A percentile compares a stretch with the other conserved stretches of the same genome.
These are phyloP conservation scores for Drosophila melanosoma DNA, from an alignment of 2,888 invertebrate species.

Conservation along the genomic window DNA sequence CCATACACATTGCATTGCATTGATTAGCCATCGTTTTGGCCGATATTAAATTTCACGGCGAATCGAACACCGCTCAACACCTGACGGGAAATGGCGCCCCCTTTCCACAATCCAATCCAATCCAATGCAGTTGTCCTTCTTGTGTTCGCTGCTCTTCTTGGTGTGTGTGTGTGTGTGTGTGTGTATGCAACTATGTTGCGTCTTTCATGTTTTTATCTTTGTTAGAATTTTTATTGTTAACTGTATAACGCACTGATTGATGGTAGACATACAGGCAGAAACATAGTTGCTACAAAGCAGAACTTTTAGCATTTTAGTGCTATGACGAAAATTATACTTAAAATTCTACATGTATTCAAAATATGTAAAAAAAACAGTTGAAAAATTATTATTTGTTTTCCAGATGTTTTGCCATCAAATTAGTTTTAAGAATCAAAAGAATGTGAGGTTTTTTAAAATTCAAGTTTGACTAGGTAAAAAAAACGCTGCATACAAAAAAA, in stretches of 20 bases:
- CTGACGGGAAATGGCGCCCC: slow-evolving; percentile 63
- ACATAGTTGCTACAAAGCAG: not conserved
- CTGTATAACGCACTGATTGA: not conserved
- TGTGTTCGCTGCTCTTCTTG: not conserved
- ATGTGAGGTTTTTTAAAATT: not conserved
- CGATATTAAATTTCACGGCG: slow-evolving; percentile 33
- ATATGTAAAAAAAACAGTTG: not conserved
- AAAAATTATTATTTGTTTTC: not conserved
- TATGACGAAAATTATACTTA: not conserved
- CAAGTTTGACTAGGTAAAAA: not conserved
- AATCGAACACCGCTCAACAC: slow-evolving; percentile 57
- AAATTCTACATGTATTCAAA: not conserved
- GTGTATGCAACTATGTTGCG: not conserved
- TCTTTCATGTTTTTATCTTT: slow-evolving; percentile 9
- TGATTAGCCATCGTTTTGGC: slow-evolving; percentile 57
- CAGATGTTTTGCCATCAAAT: not conserved
- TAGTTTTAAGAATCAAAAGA: not conserved
- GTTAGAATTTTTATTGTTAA: slow-evolving; percentile 11
- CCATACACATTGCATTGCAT: slow-evolving; percentile 21
- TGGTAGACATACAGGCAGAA: not conserved
- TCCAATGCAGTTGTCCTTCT: slow-evolving; percentile 28
- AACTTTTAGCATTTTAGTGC: not conserved
- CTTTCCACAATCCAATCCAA: not conserved
- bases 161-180: not conserved
- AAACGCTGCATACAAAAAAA: too few relatives aligned